Evolutionary conservation across 2,113 vertebrate genomes (phyloP), one percentile per base, ranked within the genome.

Genomic region (Brevimyrus niger): DNA sequence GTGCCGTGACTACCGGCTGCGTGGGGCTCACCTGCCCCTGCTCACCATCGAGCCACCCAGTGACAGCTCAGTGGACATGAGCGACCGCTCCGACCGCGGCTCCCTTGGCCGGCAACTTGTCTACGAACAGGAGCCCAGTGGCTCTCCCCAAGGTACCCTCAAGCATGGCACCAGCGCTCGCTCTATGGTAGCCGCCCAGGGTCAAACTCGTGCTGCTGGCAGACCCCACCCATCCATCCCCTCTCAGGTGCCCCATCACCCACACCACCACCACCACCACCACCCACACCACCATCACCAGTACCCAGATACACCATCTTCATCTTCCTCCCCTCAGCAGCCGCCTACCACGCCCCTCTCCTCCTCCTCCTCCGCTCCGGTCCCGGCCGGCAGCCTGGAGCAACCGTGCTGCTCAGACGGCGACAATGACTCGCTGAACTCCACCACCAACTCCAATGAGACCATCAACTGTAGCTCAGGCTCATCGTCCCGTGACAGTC

Each of bases 381-480:
- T 92, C 0, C 92, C 91, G 0, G 92, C 94, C 1, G 94, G 93
- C n/a, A 94, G 88, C 91, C 90, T 94, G 90, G 94, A 95, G 91
- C 92, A 93, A 85, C 91, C 92, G n/a, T 93, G 93, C 89, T 96
- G 95, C 94, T 98, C 97, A 0, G 97, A 98, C 11, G 97, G 97
- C 0, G 97, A 98, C 93, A 97, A 98, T 13, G 97, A 98, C 92
- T 98, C 97, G 86, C 96, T 98, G 15, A 97, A 97, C 93, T 97
- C 97, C 94, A 97, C 97, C 93, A 97, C 96, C 93, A 98, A 97
- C 94, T 98, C 97, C 94, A 98, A 98, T 4, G 97, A 98, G 95
- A 98, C 96, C 92, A 97, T 97, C 95, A 98, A 98, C 95, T 97
- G 97, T 96, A 97, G 97, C 96, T 97, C 97, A 0, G 97, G 97